phyloP scores from a whole-genome alignment of 2,888 invertebrate genomes.

The Leptogaster cylindrica region DNA sequence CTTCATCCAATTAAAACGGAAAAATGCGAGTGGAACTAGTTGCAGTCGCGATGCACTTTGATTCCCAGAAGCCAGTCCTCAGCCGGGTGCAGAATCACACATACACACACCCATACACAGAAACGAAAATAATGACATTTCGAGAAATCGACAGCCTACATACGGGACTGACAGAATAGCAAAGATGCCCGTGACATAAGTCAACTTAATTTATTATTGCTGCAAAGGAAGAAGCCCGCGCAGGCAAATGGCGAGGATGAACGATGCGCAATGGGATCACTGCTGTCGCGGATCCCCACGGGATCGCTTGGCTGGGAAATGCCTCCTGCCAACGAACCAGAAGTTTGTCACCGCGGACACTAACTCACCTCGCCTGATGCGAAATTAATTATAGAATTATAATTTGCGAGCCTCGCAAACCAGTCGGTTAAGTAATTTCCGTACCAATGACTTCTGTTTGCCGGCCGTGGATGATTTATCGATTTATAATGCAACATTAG shows the following conservation, averaged over 20 bases:
- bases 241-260: slow-evolving; percentile 12
- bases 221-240: not conserved
- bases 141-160: slow-evolving; percentile 41
- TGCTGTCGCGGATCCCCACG: not conserved
- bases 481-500: slow-evolving; percentile 34
- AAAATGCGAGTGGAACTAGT: slow-evolving; percentile 16
- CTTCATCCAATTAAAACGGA: slow-evolving; percentile 32
- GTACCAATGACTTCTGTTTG: slow-evolving; percentile 25
- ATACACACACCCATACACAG: not conserved
- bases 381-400: slow-evolving; percentile 40
- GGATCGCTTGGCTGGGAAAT: not conserved
- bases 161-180: slow-evolving; percentile 27
- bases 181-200: slow-evolving; percentile 44
- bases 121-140: slow-evolving; percentile 36
- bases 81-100: not conserved
- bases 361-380: slow-evolving; percentile 14
- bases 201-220: slow-evolving; percentile 45
- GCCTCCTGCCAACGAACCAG: not conserved
- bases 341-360: slow-evolving; percentile 29
- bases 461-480: slow-evolving; percentile 28
- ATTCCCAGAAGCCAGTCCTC: not conserved
- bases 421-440: slow-evolving; percentile 13
- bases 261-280: slow-evolving; percentile 21
- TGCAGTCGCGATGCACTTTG: too few relatives aligned
- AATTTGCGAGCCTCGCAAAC: slow-evolving; percentile 1